phyloP scores from a whole-genome alignment of 35 echinoderm and acorn worm genomes.

The Apostichopus parvimensis region DNA sequence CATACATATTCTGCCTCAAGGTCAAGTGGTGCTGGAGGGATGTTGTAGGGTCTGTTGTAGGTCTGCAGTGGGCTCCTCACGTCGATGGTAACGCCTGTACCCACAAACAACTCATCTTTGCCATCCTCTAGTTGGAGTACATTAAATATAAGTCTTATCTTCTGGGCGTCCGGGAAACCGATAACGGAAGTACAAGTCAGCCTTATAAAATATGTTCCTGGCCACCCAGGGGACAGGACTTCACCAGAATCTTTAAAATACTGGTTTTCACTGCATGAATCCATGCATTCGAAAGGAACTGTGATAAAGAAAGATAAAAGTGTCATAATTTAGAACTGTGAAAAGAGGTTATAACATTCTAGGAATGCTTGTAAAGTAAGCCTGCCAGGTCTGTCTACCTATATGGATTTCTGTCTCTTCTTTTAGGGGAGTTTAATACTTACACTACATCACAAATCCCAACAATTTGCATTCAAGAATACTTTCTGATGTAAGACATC shows the following conservation, averaged over 20 bases:
- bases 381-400: no score
- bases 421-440: no score
- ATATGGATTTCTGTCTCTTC: no score
- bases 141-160: conserved; percentile 50
- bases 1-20: conserved; percentile 33
- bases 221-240: conserved; percentile 41
- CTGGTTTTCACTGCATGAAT: conserved; percentile 49
- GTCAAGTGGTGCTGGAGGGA: conserved; percentile 36
- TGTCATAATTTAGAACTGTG: no score
- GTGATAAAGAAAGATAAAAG: background rate
- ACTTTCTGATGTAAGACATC: no score
- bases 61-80: background rate
- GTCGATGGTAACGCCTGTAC: conserved; percentile 8
- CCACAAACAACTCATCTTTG: conserved; percentile 43
- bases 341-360: no score
- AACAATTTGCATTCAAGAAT: no score
- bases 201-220: conserved; percentile 39
- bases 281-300: background rate
- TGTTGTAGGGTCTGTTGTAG: conserved; percentile 38
- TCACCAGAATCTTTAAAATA: conserved; percentile 22
- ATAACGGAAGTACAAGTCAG: conserved; percentile 26
- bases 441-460: no score
- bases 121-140: conserved; percentile 33
- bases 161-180: conserved; percentile 39
- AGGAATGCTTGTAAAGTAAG: background rate